Base-by-base conservation (phyloP, 1,140 invertebrate genomes). In the Zaprionus capensis region DNA sequence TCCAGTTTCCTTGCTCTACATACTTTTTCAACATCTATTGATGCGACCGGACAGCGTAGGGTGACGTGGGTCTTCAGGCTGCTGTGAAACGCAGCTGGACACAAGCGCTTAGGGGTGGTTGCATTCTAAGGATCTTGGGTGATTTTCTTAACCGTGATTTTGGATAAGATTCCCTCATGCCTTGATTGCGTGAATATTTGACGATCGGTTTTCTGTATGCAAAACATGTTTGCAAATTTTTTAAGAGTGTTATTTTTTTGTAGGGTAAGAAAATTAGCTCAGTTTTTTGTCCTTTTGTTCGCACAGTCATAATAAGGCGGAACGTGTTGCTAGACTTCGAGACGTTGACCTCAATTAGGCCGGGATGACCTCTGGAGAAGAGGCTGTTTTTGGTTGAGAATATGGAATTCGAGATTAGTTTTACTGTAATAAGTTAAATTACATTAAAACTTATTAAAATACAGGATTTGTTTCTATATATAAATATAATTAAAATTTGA, bases 191-290 rank as follows among this genome's bases (percentile, higher is more conserved):
- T 74, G 85, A 90, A 82, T 90, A 80, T 90, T 88, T 85, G 72
- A 77, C 71, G 78, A 80, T 90, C 71, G 85, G 81, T 80, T 84
- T 81, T 70, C 49, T 82, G 68, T 77, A 90, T 90, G 85, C 85
- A 90, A 90, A 90, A 85, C 81, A 90, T 84, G 85, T 88, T 88
- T 88, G 85, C 85, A 90, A 84, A 88, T 90, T 90, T 90, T 85
- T 90, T 84, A 90, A 84, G 76, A 77, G 78, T 22, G 20, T 64
- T 61, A 56, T 57, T 66, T 82, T 70, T 78, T 71, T 73, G 24
- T 41, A 70, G 76, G 70, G 44, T 71, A 61, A 17, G 7, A 57
- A 69, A 73, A 77, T 75, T 71, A 65, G 64, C 17, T 67, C 46
- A 70, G 34, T 78, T 82, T 62, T 78, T 72, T 80, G 26, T 58